Percentiles rank a stretch among this genome's conserved stretches.
Conservation (phyloP, 2,113 vertebrate genomes). For the Nothobranchius furzeri region DNA sequence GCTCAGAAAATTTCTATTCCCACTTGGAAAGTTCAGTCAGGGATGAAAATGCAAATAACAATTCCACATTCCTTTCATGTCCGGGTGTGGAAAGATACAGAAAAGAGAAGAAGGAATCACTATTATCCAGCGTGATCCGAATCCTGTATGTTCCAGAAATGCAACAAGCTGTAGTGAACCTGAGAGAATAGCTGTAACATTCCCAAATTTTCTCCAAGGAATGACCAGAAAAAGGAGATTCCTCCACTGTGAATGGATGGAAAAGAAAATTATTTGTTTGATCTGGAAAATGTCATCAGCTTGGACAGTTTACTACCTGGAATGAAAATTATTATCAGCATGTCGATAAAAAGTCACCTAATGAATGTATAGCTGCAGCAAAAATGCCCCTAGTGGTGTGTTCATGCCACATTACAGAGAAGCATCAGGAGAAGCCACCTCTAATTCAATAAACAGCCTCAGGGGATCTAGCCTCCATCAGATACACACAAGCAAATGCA, state of each 20-base stretch:
- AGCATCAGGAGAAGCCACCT: constrained; percentile 35
- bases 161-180: constrained; percentile 60
- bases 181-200: constrained; percentile 26
- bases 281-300: not conserved
- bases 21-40: constrained; percentile 70
- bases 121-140: constrained; percentile 59
- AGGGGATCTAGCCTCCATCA: constrained; percentile 17
- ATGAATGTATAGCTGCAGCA: constrained; percentile 18
- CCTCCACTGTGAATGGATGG: constrained; percentile 19
- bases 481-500: constrained; percentile 35
- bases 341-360: constrained; percentile 1
- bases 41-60: constrained; percentile 74
- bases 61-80: constrained; percentile 74
- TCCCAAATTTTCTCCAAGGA: constrained; percentile 26
- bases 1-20: constrained; percentile 69
- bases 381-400: constrained; percentile 31
- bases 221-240: constrained; percentile 26
- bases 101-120: constrained; percentile 35
- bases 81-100: constrained; percentile 33
- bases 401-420: constrained; percentile 32
- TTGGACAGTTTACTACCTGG: not conserved
- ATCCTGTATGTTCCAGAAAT: constrained; percentile 58
- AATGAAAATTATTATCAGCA: not conserved
- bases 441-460: constrained; percentile 51
- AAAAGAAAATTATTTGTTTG: no score